Percentiles rank a stretch among this genome's conserved stretches.
Evolutionary conservation across 2,797 vertebrate species (phyloP).

Genomic region (Chelonia mydas): DNA sequence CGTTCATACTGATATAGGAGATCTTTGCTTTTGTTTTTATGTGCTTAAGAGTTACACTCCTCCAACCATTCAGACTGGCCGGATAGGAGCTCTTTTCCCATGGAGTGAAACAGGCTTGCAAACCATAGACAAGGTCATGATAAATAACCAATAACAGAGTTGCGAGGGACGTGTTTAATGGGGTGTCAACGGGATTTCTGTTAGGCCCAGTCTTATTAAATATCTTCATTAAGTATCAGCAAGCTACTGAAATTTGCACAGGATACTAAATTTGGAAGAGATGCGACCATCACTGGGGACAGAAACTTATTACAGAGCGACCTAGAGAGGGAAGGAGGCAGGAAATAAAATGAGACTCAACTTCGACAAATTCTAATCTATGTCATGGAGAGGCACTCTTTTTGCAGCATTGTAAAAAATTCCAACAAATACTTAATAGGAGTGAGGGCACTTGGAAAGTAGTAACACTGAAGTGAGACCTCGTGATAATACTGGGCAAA

Average conservation of each 20-base stretch:
- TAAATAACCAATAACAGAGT: not conserved
- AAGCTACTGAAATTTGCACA: not conserved
- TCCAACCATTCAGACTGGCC: rapidly evolving
- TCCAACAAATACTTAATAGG: not conserved
- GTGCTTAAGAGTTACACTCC: not conserved
- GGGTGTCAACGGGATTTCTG: not conserved
- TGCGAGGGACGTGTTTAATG: not conserved
- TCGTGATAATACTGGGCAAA: rapidly evolving
- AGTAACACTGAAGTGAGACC: not conserved
- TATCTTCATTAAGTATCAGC: not conserved
- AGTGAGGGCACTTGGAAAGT: not conserved
- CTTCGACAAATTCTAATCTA: not conserved
- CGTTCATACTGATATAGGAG: not conserved
- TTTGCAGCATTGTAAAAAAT: not conserved
- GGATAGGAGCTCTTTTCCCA: not conserved
- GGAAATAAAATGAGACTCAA: not conserved
- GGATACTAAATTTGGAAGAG: not conserved
- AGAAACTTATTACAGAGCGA: not conserved
- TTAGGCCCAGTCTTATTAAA: not conserved
- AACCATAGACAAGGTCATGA: not conserved
- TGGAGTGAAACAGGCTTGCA: not conserved
- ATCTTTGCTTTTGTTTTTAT: not conserved
- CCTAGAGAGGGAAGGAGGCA: not conserved
- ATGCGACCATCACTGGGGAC: not conserved
- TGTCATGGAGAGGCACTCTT: not conserved